Base-by-base conservation (phyloP, 2,797 vertebrate species). In the Okamejei kenojei region DNA sequence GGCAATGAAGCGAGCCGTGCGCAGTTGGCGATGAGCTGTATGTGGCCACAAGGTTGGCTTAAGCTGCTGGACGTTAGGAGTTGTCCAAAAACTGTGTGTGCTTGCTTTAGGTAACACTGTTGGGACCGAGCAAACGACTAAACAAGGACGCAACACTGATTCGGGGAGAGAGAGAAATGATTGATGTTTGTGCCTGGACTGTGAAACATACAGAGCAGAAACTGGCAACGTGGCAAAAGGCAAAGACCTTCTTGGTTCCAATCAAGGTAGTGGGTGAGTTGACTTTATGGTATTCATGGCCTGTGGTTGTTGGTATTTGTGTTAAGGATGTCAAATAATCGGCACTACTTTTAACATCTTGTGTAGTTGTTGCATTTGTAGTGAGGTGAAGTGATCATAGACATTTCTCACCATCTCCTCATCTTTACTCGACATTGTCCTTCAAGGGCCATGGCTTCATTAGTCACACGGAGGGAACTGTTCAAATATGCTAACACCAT, bases 401-500 rank as follows among this genome's bases (percentile, higher is more conserved):
- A 58, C 7, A 54, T 74, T 45, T 0, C 17, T 17, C 38, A 54
- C 1, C 7, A 35, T 9, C 10, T 38, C 10, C 38, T 76, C 26
- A 58, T 21, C 90, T 76, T 92, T 58, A 38, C 13, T 92, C 76
- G 19, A 29, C 3, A 17, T 32, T 58, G 21, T 92, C 68, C 90
- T 32, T 35, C n/a, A 54, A 35, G 68, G 13, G 68, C 63, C 1
- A 21, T 3, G n/a, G 32, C n/a, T 10, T 38, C 7, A 15, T 7
- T 17, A 21, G 71, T n/a, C 68, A 19, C 9, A 1, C 10, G 61
- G 17, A 74, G 63, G 21, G 68, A 54, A 35, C 29, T 2, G 0
- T 45, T 8, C 4, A 38, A 73, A 58, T 54, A 92, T 54, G 71
- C 76, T 92, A 68, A 94, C 94, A 95, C 94, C 93, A 86, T 1